Evolutionary conservation across 2,113 vertebrate genomes (phyloP).

Genomic region (Vireo altiloquus): DNA sequence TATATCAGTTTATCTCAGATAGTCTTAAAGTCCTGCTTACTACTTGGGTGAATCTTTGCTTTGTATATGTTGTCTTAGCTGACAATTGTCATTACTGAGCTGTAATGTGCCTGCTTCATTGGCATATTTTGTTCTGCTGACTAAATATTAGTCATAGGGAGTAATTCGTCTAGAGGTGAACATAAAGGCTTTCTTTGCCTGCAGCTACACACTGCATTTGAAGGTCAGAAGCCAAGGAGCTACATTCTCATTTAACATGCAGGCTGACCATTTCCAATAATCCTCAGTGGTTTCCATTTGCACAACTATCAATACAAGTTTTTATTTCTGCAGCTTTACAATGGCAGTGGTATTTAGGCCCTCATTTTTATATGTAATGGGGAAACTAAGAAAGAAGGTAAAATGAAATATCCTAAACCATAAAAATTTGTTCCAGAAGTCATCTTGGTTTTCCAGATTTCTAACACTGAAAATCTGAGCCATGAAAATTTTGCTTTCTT

Average conservation of each 20-base stretch:
- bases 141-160: background rate
- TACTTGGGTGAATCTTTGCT: background rate
- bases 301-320: background rate
- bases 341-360: background rate
- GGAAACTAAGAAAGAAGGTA: background rate
- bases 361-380: background rate
- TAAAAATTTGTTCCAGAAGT: background rate
- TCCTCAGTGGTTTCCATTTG: background rate
- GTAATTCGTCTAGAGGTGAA: background rate
- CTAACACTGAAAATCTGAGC: background rate
- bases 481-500: background rate
- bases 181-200: background rate
- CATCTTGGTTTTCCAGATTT: background rate
- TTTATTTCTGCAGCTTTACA: background rate
- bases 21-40: background rate
- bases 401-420: background rate
- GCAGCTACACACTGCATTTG: background rate
- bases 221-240: background rate
- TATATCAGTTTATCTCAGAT: background rate
- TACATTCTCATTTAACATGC: background rate
- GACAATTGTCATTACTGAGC: background rate
- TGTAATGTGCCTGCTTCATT: background rate
- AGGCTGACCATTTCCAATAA: background rate
- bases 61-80: background rate
- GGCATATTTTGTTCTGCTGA: background rate